phyloP scores from a whole-genome alignment of 2,113 vertebrate genomes.

The Taurulus bubalis region DNA sequence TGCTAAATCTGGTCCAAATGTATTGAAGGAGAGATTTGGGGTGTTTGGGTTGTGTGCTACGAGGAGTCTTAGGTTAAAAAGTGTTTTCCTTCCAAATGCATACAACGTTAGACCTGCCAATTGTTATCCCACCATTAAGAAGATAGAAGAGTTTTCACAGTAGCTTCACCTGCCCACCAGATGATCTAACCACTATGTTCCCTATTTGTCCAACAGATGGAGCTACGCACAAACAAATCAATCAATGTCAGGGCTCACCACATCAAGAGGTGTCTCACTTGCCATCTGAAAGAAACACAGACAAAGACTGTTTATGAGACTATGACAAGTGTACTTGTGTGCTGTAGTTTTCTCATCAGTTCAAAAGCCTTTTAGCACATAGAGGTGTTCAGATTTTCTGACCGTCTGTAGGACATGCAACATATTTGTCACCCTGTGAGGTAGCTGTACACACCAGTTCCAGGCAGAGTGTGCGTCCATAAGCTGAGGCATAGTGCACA shows the following conservation, averaged over 20 bases:
- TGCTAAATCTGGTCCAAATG: not conserved
- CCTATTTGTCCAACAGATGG: constrained; percentile 46
- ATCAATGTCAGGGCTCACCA: constrained; percentile 86
- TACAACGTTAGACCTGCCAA: not conserved
- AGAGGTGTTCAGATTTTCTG: not conserved
- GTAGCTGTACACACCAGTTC: constrained; percentile 78
- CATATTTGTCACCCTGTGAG: not conserved
- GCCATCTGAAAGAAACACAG: constrained; percentile 89
- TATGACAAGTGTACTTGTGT: not conserved
- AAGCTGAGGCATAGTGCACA: constrained; percentile 92
- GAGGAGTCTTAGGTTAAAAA: not conserved
- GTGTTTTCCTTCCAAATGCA: not conserved
- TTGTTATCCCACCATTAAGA: not conserved
- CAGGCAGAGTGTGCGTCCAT: constrained; percentile 83
- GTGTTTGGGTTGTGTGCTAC: not conserved
- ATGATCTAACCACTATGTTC: not conserved
- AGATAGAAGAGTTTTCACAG: not conserved
- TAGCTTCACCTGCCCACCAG: not conserved
- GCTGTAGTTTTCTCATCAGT: not conserved
- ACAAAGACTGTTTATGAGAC: constrained; percentile 3
- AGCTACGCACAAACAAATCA: not conserved
- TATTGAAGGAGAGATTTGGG: not conserved
- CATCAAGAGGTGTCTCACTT: constrained; percentile 95
- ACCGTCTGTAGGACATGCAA: not conserved
- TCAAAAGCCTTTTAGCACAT: not conserved